phyloP scores from a whole-genome alignment of 1,140 invertebrate genomes.

The Drosophila trapezifrons region DNA sequence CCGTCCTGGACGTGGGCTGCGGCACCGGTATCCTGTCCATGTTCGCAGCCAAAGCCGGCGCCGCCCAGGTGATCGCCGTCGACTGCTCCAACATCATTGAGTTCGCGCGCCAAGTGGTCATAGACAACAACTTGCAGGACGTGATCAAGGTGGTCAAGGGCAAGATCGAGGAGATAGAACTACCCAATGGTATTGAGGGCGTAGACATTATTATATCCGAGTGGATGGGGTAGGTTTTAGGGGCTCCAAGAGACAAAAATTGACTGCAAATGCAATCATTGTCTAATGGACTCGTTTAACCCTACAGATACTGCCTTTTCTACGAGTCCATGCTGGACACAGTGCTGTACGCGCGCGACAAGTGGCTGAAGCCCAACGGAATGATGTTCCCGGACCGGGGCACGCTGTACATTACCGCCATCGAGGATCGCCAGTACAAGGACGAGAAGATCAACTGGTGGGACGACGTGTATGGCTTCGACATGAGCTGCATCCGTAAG shows the following conservation, averaged over 20 bases:
- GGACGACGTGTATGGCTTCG: constrained; percentile 99
- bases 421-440: constrained; percentile 99
- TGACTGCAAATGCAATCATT: too few species aligned
- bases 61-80: constrained; percentile 97
- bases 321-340: constrained; percentile 99
- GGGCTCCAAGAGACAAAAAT: too few species aligned
- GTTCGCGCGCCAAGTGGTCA: constrained; percentile 96
- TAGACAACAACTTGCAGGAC: constrained; percentile 91
- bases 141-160: constrained; percentile 97
- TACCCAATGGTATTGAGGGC: constrained; percentile 90
- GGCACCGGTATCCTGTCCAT: constrained; percentile 99
- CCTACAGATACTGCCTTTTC: constrained; percentile 92
- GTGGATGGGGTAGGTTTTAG: constrained; percentile 95
- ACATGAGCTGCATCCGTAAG: constrained; percentile 99
- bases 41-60: constrained; percentile 99
- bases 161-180: constrained; percentile 93
- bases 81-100: constrained; percentile 99
- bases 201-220: constrained; percentile 99
- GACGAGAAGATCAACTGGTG: constrained; percentile 99
- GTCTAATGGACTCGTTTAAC: neutral
- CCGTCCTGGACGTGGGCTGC: constrained; percentile 99
- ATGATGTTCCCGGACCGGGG: constrained; percentile 95
- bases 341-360: constrained; percentile 96
- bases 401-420: constrained; percentile 94
- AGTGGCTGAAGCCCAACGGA: constrained; percentile 94